A percentile compares a stretch with the other conserved stretches of the same genome.
These are phyloP conservation scores for Drosophila murphyi DNA, from an alignment of 1,140 invertebrate species.

Conservation along the genomic window DNA sequence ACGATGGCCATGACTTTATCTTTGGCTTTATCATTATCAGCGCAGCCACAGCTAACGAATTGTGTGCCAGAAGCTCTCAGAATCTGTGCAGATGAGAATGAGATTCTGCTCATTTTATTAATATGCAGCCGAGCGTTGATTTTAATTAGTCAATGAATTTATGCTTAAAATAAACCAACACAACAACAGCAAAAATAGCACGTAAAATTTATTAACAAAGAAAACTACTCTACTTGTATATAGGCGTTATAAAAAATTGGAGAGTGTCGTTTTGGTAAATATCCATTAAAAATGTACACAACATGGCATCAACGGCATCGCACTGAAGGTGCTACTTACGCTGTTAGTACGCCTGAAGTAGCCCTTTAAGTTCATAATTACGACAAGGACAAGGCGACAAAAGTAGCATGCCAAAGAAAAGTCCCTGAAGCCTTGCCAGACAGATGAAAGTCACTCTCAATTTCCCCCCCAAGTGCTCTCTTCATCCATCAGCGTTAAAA, in stretches of 20 bases:
- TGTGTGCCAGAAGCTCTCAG: slow-evolving; percentile 9
- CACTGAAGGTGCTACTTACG: slow-evolving; percentile 21
- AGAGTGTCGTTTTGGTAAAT: slow-evolving; percentile 22
- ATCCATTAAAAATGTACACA: slow-evolving; percentile 53
- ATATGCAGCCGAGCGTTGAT: slow-evolving; percentile 5
- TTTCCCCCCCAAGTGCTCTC: not conserved
- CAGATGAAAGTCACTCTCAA: slow-evolving; percentile 11
- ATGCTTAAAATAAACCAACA: not conserved
- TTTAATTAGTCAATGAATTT: slow-evolving; percentile 19
- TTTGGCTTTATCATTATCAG: slow-evolving; percentile 13
- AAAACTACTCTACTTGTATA: slow-evolving; percentile 23
- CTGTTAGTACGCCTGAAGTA: slow-evolving; percentile 25
- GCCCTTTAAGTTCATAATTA: slow-evolving; percentile 60
- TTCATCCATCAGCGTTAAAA: slow-evolving; percentile 61
- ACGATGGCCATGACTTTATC: slow-evolving; percentile 1
- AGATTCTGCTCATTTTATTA: slow-evolving; percentile 19
- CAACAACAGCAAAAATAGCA: not conserved
- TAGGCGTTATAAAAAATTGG: slow-evolving; percentile 55
- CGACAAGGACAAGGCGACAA: slow-evolving; percentile 47
- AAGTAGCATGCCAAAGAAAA: slow-evolving; percentile 45
- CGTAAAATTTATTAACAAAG: slow-evolving; percentile 24
- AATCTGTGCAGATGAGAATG: slow-evolving; percentile 5
- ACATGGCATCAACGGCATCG: slow-evolving; percentile 28
- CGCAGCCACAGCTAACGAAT: slow-evolving; percentile 16
- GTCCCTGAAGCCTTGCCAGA: slow-evolving; percentile 27